phyloP scores from a whole-genome alignment of 2,113 vertebrate genomes.

The Acinonyx jubatus region DNA sequence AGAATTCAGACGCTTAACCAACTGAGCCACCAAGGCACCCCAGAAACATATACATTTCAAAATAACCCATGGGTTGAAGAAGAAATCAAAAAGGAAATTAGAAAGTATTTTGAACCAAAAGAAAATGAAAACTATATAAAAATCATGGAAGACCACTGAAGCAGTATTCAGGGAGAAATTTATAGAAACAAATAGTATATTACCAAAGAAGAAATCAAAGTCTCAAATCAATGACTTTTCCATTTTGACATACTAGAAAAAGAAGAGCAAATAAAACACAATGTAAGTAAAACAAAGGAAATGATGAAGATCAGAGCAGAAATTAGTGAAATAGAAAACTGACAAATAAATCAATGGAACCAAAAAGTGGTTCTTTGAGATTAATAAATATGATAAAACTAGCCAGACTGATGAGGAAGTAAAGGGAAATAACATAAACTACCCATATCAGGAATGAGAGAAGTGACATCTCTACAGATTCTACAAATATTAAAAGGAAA shows the following conservation, averaged over 20 bases:
- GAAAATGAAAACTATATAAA: not conserved
- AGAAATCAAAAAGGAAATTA: not conserved
- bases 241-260: not conserved
- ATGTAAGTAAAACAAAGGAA: not conserved
- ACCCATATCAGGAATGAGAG: not conserved
- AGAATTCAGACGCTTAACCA: too few relatives aligned
- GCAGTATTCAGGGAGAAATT: not conserved
- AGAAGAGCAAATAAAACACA: not conserved
- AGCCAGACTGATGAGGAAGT: not conserved
- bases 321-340: not conserved
- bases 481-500: not conserved
- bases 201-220: not conserved
- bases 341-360: not conserved
- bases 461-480: not conserved
- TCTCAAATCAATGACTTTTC: not conserved
- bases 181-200: not conserved
- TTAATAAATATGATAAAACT: not conserved
- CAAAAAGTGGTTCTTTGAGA: not conserved
- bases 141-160: not conserved
- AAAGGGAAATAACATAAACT: not conserved
- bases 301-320: not conserved
- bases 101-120: not conserved
- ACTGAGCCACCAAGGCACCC: too few relatives aligned
- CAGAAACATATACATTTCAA: not conserved
- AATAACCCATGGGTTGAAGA: not conserved